A percentile compares a stretch with the other conserved stretches of the same genome.
Conservation (phyloP, 2,888 invertebrate genomes). For the Hecatera dysodea region DNA sequence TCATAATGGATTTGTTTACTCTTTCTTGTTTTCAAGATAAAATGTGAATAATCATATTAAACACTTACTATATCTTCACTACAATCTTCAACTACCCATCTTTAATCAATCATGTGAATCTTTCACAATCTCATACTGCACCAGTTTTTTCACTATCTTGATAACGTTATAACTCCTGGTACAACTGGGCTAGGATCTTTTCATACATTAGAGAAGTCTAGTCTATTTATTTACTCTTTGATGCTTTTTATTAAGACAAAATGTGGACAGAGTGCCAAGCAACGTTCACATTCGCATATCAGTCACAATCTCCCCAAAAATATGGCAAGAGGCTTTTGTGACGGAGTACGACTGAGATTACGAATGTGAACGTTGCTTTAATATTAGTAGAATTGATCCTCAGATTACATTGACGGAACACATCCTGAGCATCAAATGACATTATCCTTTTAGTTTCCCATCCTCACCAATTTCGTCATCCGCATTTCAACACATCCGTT, state of each 20-base stretch:
- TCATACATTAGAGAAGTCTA: too few species aligned
- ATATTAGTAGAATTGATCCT: too few species aligned
- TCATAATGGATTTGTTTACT: neutral
- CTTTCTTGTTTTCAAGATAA: too few species aligned
- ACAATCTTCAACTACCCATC: too few species aligned
- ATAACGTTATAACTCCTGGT: neutral
- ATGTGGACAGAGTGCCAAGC: too few species aligned
- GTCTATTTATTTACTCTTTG: neutral
- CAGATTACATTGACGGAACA: neutral
- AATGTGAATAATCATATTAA: too few species aligned
- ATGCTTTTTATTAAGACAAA: neutral
- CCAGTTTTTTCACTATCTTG: neutral
- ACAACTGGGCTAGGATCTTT: too few species aligned
- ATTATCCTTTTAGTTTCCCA: conserved; percentile 6
- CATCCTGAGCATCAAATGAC: neutral
- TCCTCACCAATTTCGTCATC: conserved; percentile 4
- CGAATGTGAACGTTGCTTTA: too few species aligned
- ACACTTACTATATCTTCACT: neutral
- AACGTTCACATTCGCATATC: too few species aligned
- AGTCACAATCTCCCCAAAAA: too few species aligned
- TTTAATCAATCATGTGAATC: neutral
- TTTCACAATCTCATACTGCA: neutral
- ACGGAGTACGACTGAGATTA: too few species aligned
- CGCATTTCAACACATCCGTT: conserved; percentile 33
- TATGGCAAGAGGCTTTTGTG: too few species aligned